These are phyloP conservation scores for Rapana venosa DNA, from an alignment of 2,888 invertebrate species.

Conservation along the genomic window DNA sequence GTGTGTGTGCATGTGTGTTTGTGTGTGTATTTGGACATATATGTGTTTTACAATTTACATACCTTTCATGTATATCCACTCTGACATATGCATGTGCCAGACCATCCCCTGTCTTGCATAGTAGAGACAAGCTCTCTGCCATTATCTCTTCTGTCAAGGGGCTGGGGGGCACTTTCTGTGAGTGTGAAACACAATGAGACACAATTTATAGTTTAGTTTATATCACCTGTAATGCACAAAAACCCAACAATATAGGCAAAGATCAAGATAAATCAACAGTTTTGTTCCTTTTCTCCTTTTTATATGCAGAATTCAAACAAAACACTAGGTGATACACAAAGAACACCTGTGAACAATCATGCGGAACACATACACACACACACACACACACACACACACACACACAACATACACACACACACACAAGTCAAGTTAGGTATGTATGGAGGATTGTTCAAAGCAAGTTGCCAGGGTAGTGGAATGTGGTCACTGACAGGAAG, in stretches of 20 bases:
- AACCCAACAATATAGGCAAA: not conserved
- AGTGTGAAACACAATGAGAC: not conserved
- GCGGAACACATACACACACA: not conserved
- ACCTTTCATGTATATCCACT: constrained; percentile 76
- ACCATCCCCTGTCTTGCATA: constrained; percentile 78
- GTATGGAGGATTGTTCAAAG: too few species aligned
- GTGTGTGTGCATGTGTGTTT: too few species aligned
- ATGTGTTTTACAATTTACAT: not conserved
- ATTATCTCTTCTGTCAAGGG: constrained; percentile 71
- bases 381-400: not conserved
- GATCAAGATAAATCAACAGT: not conserved
- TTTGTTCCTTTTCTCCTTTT: constrained; percentile 14
- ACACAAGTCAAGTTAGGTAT: too few species aligned
- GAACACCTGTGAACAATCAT: not conserved
- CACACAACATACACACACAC: too few species aligned
- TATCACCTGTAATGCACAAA: too few species aligned
- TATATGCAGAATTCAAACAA: constrained; percentile 18
- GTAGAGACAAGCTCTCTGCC: constrained; percentile 71
- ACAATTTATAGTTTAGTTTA: too few species aligned
- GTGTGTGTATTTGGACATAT: too few species aligned
- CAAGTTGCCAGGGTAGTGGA: too few species aligned
- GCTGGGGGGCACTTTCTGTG: constrained; percentile 70
- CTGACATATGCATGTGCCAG: constrained; percentile 77
- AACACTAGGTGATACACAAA: too few species aligned
- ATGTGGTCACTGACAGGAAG: too few species aligned